Evolutionary conservation across 2,888 invertebrate genomes (phyloP).

Genomic region (Adelognathus sp.): DNA sequence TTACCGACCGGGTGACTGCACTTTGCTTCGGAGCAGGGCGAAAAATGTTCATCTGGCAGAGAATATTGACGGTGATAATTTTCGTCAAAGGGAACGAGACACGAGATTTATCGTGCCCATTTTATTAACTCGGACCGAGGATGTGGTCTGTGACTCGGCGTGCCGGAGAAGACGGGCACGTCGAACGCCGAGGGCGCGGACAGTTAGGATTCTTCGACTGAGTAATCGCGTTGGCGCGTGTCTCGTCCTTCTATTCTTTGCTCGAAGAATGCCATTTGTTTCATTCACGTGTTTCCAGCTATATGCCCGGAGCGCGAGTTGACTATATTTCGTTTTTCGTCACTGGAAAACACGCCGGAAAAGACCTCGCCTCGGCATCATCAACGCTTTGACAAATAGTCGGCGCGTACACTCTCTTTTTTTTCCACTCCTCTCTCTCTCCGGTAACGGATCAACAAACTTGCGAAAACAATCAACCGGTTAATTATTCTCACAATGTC

Average conservation of each 20-base stretch:
- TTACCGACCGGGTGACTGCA: not conserved
- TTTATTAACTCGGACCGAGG: constrained; percentile 61
- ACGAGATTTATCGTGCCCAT: constrained; percentile 55
- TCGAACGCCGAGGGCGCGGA: constrained; percentile 32
- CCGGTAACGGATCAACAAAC: constrained; percentile 22
- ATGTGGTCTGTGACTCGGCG: constrained; percentile 12
- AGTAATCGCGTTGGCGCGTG: constrained; percentile 77
- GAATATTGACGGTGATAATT: not conserved
- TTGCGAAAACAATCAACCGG: constrained; percentile 41
- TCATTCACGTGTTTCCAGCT: constrained; percentile 67
- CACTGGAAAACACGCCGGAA: not conserved
- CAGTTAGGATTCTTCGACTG: constrained; percentile 63
- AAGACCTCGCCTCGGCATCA: constrained; percentile 8
- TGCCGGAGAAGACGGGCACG: constrained; percentile 22
- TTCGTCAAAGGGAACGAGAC: not conserved
- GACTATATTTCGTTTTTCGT: constrained; percentile 2
- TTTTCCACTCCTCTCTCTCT: not conserved
- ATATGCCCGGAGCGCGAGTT: constrained; percentile 18
- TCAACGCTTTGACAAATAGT: constrained; percentile 28
- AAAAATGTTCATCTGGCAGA: not conserved
- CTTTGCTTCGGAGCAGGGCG: not conserved
- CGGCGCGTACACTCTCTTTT: not conserved
- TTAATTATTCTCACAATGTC: constrained; percentile 57
- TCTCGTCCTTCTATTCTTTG: constrained; percentile 62
- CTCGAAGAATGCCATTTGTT: constrained; percentile 74